Conservation (phyloP, 2,797 vertebrate species). For the Silurus lanzhouensis region DNA sequence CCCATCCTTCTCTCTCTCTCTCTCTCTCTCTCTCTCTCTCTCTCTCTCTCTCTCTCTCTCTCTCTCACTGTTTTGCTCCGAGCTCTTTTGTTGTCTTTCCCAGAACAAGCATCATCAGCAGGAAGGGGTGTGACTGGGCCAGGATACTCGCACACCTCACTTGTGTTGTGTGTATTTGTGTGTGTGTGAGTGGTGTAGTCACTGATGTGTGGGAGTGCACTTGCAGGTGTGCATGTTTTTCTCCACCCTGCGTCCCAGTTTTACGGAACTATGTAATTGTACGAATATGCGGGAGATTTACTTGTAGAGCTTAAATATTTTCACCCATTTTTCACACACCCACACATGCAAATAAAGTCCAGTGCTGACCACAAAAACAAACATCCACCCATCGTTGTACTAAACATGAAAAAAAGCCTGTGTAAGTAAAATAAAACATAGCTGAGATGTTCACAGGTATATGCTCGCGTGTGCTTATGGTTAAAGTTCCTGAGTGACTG, state of each 20-base stretch:
- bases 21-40: no score
- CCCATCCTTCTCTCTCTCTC: no score
- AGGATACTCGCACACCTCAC: slow-evolving; percentile 47
- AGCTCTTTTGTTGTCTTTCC: slow-evolving; percentile 53
- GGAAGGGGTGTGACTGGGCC: slow-evolving; percentile 37
- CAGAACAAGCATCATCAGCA: slow-evolving; percentile 51
- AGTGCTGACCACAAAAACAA: slow-evolving; percentile 53
- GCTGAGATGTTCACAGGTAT: background rate
- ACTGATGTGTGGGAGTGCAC: slow-evolving; percentile 12
- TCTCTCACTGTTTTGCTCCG: slow-evolving; percentile 20
- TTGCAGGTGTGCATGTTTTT: slow-evolving; percentile 43
- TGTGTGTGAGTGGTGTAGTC: slow-evolving; percentile 23
- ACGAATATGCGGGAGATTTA: slow-evolving; percentile 23
- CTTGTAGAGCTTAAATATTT: slow-evolving; percentile 60
- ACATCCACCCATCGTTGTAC: background rate
- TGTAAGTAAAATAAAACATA: background rate
- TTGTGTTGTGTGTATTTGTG: slow-evolving; percentile 25
- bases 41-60: slow-evolving; percentile 20
- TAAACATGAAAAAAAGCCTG: background rate
- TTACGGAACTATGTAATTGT: slow-evolving; percentile 39
- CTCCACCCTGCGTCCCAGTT: slow-evolving; percentile 36
- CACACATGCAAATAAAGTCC: slow-evolving; percentile 51
- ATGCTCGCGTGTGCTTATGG: background rate
- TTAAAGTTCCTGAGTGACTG: background rate
- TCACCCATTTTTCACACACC: slow-evolving; percentile 42